These are phyloP conservation scores for Varanus salvator DNA, from an alignment of 2,113 vertebrate species.

Conservation along the genomic window DNA sequence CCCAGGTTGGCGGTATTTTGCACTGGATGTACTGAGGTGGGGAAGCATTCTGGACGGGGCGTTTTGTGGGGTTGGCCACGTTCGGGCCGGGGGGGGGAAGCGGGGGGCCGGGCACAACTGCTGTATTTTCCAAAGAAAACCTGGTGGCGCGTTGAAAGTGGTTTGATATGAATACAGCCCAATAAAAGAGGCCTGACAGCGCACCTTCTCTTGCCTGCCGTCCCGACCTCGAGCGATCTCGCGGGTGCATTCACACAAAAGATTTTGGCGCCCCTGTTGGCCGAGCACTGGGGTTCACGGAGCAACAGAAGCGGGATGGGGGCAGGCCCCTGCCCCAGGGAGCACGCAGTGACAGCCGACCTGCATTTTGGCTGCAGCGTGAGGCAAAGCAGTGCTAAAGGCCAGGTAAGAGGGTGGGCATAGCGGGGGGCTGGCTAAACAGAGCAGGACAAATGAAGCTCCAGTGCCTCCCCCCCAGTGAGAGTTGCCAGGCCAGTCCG, in stretches of 20 bases:
- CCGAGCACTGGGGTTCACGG: not conserved
- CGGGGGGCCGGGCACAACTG: not conserved
- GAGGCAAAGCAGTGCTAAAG: too few species aligned
- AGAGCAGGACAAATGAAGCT: not conserved
- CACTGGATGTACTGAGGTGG: not conserved
- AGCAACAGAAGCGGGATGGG: not conserved
- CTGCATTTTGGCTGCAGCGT: too few species aligned
- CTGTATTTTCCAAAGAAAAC: conserved; percentile 41
- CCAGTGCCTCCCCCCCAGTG: too few species aligned
- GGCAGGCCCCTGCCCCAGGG: not conserved
- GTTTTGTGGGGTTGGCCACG: not conserved
- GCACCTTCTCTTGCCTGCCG: too few species aligned
- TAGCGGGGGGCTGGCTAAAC: not conserved
- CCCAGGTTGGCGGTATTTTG: not conserved
- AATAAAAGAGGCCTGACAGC: conserved; percentile 15
- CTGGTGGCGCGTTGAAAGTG: not conserved
- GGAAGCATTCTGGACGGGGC: not conserved
- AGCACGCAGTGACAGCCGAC: too few species aligned
- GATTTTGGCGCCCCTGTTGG: accelerated
- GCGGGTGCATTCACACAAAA: too few species aligned
- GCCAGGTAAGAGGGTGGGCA: not conserved
- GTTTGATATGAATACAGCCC: not conserved
- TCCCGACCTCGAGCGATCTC: too few species aligned
- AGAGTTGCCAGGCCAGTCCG: not conserved
- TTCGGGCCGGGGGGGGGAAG: not conserved